phyloP scores from a whole-genome alignment of 2,113 vertebrate genomes.

The Falco punctatus region DNA sequence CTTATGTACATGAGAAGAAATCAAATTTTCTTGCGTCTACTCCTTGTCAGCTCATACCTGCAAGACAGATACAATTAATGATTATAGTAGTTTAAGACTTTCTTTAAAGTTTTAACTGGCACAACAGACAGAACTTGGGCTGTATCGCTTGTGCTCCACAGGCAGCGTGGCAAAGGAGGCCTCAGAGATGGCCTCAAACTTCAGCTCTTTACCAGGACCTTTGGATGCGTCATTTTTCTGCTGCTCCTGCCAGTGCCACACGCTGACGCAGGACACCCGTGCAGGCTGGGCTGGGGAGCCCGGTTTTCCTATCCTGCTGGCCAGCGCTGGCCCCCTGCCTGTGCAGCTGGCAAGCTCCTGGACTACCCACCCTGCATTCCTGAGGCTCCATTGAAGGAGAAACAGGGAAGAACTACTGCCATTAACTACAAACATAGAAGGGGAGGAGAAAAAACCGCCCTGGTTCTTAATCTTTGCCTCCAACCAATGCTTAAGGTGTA shows the following conservation, averaged over 20 bases:
- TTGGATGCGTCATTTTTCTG: neutral
- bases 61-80: slow-evolving; percentile 11
- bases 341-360: neutral
- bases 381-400: neutral
- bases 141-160: neutral
- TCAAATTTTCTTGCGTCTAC: slow-evolving; percentile 69
- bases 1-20: neutral
- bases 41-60: slow-evolving; percentile 80
- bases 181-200: neutral
- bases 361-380: neutral
- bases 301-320: neutral
- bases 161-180: neutral
- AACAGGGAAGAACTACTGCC: neutral
- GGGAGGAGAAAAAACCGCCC: neutral
- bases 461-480: neutral
- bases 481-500: neutral
- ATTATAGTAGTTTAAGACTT: neutral
- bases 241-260: neutral
- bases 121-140: neutral
- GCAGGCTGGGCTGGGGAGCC: neutral
- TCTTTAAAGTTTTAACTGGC: neutral
- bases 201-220: neutral
- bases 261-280: neutral
- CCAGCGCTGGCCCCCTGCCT: neutral
- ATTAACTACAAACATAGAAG: neutral